These are phyloP conservation scores for Rhagoletis pomonella DNA, from an alignment of 1,140 invertebrate genomes.

Conservation along the genomic window DNA sequence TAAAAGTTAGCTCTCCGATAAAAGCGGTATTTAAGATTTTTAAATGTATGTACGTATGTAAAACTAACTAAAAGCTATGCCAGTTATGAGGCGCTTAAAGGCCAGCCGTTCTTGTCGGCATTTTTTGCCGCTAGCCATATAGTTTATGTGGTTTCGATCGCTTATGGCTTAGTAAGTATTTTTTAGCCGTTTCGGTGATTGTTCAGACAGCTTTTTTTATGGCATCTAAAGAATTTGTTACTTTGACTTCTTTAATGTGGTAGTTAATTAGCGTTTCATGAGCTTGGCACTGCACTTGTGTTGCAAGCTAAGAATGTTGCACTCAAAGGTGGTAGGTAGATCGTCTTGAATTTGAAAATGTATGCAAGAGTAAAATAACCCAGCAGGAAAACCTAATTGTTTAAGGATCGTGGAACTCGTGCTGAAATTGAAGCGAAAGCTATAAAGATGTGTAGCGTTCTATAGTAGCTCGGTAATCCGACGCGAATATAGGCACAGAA, in stretches of 20 bases:
- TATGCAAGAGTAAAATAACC: too few species aligned
- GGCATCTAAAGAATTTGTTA: slow-evolving; percentile 24
- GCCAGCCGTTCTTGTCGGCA: slow-evolving; percentile 11
- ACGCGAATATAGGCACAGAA: too few species aligned
- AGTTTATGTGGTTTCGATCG: too few species aligned
- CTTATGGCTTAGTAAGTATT: too few species aligned
- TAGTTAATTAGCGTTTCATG: slow-evolving; percentile 43
- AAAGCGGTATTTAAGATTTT: neutral
- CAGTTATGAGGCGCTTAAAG: neutral
- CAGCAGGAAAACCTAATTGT: too few species aligned
- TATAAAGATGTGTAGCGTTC: too few species aligned
- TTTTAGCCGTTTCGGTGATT: too few species aligned
- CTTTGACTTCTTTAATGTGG: slow-evolving; percentile 43
- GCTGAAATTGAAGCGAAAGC: too few species aligned
- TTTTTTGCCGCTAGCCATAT: neutral
- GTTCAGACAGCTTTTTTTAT: neutral
- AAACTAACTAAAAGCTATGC: neutral
- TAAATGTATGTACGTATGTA: neutral
- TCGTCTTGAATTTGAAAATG: too few species aligned
- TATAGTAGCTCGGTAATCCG: too few species aligned
- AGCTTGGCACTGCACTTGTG: slow-evolving; percentile 7
- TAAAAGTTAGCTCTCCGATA: too few species aligned
- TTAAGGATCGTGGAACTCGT: too few species aligned
- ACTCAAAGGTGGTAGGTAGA: neutral
- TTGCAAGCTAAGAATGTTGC: neutral